Conservation (phyloP, 2,888 invertebrate genomes). For the Agrochola lychnidis region DNA sequence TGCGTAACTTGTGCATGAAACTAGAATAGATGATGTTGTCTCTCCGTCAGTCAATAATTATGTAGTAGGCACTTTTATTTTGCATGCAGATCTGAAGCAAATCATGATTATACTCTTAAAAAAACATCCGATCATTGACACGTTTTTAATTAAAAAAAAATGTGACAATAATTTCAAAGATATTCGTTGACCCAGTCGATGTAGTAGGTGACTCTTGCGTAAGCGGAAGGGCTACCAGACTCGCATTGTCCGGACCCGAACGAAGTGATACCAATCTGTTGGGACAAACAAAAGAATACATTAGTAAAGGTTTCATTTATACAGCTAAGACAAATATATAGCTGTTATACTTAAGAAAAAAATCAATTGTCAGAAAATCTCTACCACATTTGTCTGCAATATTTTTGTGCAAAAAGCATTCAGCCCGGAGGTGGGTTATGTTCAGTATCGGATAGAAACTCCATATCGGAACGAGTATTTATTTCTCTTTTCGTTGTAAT, state of each 20-base stretch:
- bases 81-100: neutral
- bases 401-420: neutral
- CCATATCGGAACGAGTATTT: neutral
- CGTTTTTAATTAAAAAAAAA: no score
- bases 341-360: neutral
- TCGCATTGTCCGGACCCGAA: neutral
- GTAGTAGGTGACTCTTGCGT: conserved; percentile 25
- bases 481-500: neutral
- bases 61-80: no score
- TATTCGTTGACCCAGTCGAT: conserved; percentile 20
- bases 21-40: neutral
- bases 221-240: neutral
- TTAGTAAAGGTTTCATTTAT: neutral
- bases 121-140: neutral
- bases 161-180: neutral
- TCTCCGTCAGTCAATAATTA: no score
- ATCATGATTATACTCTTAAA: neutral
- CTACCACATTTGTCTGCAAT: neutral
- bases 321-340: neutral
- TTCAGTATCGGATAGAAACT: neutral
- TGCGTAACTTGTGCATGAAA: no score
- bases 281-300: neutral
- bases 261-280: conserved; percentile 26
- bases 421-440: neutral
- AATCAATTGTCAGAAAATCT: neutral